Percentiles rank a stretch among this genome's conserved stretches.
These are phyloP conservation scores for Centropyge bicolor DNA, from an alignment of 2,797 vertebrate species.

Conservation along the genomic window DNA sequence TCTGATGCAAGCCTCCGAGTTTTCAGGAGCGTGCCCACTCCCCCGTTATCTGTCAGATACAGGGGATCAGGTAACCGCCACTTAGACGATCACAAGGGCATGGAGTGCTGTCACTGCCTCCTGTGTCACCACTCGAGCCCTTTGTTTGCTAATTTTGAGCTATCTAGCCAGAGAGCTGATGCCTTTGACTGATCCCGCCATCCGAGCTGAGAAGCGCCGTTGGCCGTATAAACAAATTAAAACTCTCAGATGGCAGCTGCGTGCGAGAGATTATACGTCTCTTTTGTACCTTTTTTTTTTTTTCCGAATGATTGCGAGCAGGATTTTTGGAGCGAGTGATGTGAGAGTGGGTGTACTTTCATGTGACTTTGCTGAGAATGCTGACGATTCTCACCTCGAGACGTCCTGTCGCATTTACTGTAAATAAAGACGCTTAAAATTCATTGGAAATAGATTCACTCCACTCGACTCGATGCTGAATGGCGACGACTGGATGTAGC, in stretches of 20 bases:
- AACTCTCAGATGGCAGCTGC: slow-evolving; percentile 62
- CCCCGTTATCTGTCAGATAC: slow-evolving; percentile 21
- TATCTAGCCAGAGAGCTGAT: slow-evolving; percentile 43
- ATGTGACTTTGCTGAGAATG: slow-evolving; percentile 58
- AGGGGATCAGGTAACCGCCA: slow-evolving; percentile 46
- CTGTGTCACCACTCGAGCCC: slow-evolving; percentile 27
- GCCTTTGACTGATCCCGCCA: slow-evolving; percentile 53
- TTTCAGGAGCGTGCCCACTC: slow-evolving; percentile 11
- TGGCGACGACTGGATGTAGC: slow-evolving; percentile 13
- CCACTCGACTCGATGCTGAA: slow-evolving; percentile 23
- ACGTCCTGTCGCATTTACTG: slow-evolving; percentile 24
- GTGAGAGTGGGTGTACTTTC: slow-evolving; percentile 54
- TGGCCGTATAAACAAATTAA: slow-evolving; percentile 73
- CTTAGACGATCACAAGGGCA: slow-evolving; percentile 46
- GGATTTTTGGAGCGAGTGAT: slow-evolving; percentile 16
- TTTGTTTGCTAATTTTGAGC: slow-evolving; percentile 60
- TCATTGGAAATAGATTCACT: slow-evolving; percentile 22
- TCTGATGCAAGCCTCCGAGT: not conserved
- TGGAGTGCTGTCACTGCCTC: slow-evolving; percentile 27
- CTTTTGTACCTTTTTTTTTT: slow-evolving; percentile 60
- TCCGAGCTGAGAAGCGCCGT: slow-evolving; percentile 35
- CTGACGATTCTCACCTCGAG: slow-evolving; percentile 49
- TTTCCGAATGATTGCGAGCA: slow-evolving; percentile 53
- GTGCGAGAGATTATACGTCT: slow-evolving; percentile 61
- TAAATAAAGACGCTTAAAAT: slow-evolving; percentile 32